phyloP scores from a whole-genome alignment of 2,797 vertebrate genomes.

The Cyclura pinguis region DNA sequence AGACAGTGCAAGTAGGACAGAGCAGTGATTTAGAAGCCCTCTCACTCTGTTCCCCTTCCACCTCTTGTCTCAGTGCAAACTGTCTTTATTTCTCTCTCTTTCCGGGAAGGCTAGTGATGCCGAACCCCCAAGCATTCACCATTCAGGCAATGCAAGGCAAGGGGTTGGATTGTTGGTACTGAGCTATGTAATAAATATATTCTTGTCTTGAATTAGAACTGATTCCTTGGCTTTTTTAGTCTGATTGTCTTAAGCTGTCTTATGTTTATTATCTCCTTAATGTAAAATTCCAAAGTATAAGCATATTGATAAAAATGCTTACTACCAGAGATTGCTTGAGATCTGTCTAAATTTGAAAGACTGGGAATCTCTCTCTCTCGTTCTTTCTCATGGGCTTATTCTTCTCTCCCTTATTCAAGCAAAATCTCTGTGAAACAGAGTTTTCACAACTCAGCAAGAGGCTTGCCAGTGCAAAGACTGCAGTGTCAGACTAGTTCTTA shows the following conservation, averaged over 20 bases:
- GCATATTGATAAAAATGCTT: conserved; percentile 34
- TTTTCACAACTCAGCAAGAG: conserved; percentile 32
- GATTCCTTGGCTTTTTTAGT: neutral
- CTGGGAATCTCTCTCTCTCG: neutral
- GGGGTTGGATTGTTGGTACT: neutral
- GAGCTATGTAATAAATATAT: neutral
- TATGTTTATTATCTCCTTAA: conserved; percentile 19
- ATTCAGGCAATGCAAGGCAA: too few species aligned
- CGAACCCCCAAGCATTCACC: too few species aligned
- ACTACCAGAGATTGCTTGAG: conserved; percentile 16
- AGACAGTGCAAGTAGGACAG: too few species aligned
- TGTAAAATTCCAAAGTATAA: conserved; percentile 17
- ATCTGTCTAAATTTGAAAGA: conserved; percentile 28
- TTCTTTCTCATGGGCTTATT: conserved; percentile 1
- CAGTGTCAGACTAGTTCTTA: conserved; percentile 32
- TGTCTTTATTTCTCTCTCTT: too few species aligned
- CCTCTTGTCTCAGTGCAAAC: too few species aligned
- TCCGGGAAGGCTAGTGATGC: too few species aligned
- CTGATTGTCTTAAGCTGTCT: neutral
- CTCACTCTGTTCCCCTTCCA: too few species aligned
- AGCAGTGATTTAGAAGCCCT: too few species aligned
- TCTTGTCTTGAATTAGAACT: conserved; percentile 22
- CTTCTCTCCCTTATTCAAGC: conserved; percentile 27
- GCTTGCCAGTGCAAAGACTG: conserved; percentile 27
- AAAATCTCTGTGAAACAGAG: conserved; percentile 47